Evolutionary conservation across 2,888 invertebrate genomes (phyloP).

Genomic region (Andrena dorsata): DNA sequence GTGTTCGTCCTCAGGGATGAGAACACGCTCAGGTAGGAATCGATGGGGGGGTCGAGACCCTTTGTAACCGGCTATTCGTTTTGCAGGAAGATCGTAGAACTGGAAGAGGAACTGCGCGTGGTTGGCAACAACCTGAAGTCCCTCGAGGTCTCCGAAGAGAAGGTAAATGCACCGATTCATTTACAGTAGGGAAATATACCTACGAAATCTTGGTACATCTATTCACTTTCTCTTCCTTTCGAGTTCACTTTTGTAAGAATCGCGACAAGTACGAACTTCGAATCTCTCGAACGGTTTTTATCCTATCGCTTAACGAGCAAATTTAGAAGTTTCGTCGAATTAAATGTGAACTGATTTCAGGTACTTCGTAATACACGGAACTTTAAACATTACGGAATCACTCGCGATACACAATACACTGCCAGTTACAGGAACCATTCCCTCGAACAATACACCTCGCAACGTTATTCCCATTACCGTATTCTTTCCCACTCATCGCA

Average conservation of each 20-base stretch:
- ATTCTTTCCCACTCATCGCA: background rate
- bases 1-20: constrained; percentile 22
- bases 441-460: background rate
- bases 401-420: background rate
- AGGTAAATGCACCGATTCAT: constrained; percentile 88
- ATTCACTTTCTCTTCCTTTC: constrained; percentile 48
- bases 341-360: background rate
- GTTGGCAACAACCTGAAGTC: constrained; percentile 99
- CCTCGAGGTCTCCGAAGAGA: constrained; percentile 99
- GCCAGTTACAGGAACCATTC: background rate
- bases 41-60: background rate
- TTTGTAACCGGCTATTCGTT: constrained; percentile 50
- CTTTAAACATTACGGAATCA: background rate
- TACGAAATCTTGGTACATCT: constrained; percentile 21
- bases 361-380: background rate
- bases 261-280: background rate
- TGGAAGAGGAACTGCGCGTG: constrained; percentile 99
- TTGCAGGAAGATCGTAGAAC: constrained; percentile 99
- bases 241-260: constrained; percentile 25
- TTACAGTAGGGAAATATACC: constrained; percentile 21
- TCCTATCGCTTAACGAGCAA: background rate
- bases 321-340: background rate
- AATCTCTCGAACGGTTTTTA: background rate
- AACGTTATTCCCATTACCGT: background rate
- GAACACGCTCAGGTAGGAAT: constrained; percentile 50